Evolutionary conservation across 2,888 invertebrate genomes (phyloP).

Genomic region (Spialia ferax): DNA sequence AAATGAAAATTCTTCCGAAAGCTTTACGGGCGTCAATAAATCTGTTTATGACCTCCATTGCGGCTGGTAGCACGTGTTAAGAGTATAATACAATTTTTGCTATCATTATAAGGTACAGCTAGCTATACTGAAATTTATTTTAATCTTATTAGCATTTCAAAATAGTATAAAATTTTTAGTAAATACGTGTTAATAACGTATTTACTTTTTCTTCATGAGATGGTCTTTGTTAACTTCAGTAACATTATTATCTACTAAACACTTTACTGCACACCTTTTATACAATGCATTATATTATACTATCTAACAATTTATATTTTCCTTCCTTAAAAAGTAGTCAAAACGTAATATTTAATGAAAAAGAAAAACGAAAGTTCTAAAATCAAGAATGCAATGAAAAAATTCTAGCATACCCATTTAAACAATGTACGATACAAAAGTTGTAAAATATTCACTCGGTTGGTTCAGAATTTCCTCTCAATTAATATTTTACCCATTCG

Average conservation of each 20-base stretch:
- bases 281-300: no score
- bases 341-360: not conserved
- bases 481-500: not conserved
- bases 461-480: not conserved
- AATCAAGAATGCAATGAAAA: not conserved
- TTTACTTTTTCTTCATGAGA: no score
- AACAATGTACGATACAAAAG: not conserved
- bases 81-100: slow-evolving; percentile 53
- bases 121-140: no score
- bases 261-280: no score
- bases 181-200: no score
- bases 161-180: no score
- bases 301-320: no score
- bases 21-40: slow-evolving; percentile 78
- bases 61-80: slow-evolving; percentile 68
- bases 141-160: no score
- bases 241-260: no score
- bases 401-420: not conserved
- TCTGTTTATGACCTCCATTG: slow-evolving; percentile 70
- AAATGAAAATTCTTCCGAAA: slow-evolving; percentile 75
- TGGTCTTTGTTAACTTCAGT: no score
- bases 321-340: not conserved
- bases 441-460: not conserved
- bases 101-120: slow-evolving; percentile 27
- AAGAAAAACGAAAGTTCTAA: not conserved